phyloP scores from a whole-genome alignment of 2,113 vertebrate genomes.

The crab-eating macaque (Macaca fascicularis) region DNA sequence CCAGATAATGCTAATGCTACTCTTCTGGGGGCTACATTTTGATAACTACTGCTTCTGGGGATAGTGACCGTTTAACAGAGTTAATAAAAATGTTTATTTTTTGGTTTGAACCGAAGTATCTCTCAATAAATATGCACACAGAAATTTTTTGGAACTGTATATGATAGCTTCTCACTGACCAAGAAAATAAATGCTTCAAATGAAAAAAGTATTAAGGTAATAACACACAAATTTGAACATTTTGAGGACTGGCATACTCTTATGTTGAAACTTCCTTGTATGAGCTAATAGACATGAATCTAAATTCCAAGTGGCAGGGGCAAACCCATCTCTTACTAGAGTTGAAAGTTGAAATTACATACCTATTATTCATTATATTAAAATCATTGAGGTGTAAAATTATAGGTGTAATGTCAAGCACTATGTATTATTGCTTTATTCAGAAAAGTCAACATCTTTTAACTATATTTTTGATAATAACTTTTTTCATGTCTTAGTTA shows the following conservation, averaged over 20 bases:
- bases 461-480: constrained; percentile 36
- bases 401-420: constrained; percentile 27
- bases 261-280: not conserved
- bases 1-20: not conserved
- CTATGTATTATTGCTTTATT: constrained; percentile 33
- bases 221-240: constrained; percentile 1
- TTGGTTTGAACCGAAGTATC: not conserved
- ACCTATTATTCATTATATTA: constrained; percentile 33
- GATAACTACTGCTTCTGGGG: not conserved
- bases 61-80: not conserved
- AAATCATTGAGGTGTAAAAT: constrained; percentile 56
- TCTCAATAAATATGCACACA: not conserved
- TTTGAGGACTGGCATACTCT: not conserved
- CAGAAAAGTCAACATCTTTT: constrained; percentile 30
- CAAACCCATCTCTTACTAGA: not conserved
- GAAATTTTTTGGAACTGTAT: not conserved
- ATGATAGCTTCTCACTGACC: not conserved
- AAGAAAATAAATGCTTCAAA: constrained; percentile 31
- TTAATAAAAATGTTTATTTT: not conserved
- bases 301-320: constrained; percentile 38
- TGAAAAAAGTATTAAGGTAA: not conserved
- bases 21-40: not conserved
- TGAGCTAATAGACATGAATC: not conserved
- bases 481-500: not conserved
- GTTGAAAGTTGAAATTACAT: constrained; percentile 4